A percentile compares a stretch with the other conserved stretches of the same genome.
Evolutionary conservation across 1,140 invertebrate species (phyloP).

Genomic region (Drosophila melanogaster): DNA sequence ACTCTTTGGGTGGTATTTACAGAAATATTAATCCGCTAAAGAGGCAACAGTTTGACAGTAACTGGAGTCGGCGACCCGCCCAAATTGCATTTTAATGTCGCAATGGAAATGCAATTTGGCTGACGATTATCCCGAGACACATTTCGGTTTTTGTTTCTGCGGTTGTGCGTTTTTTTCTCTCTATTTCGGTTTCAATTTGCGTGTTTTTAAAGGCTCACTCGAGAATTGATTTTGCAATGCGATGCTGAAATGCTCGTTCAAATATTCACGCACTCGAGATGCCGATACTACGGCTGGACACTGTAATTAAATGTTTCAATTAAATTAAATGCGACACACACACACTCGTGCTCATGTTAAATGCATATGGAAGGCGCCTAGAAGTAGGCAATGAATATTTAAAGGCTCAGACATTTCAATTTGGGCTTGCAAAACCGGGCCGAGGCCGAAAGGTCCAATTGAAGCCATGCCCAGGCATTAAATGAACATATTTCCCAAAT

Average conservation of each 20-base stretch:
- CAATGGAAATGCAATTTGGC: slow-evolving; percentile 49
- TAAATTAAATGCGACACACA: slow-evolving; percentile 65
- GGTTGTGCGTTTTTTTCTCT: slow-evolving; percentile 6
- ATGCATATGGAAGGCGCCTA: slow-evolving; percentile 37
- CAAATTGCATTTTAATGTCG: slow-evolving; percentile 78
- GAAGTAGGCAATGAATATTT: slow-evolving; percentile 69
- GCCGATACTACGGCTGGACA: slow-evolving; percentile 3
- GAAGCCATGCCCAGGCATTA: slow-evolving; percentile 64
- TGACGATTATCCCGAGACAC: slow-evolving; percentile 29
- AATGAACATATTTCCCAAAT: slow-evolving; percentile 82
- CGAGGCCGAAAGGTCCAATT: slow-evolving; percentile 1
- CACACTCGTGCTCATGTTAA: slow-evolving; percentile 38
- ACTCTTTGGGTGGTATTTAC: slow-evolving; percentile 49
- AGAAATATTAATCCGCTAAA: slow-evolving; percentile 53
- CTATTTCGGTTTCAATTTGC: slow-evolving; percentile 5
- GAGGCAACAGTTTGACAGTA: slow-evolving; percentile 55
- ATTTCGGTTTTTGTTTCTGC: slow-evolving; percentile 22
- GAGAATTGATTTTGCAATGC: slow-evolving; percentile 23
- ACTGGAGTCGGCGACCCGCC: slow-evolving; percentile 20
- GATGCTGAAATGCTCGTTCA: slow-evolving; percentile 1
- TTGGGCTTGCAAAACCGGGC: slow-evolving; percentile 15
- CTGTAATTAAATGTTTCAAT: slow-evolving; percentile 72
- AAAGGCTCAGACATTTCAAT: slow-evolving; percentile 70
- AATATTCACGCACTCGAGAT: slow-evolving; percentile 36
- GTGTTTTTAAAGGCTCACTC: slow-evolving; percentile 21